Conservation (phyloP, 2,888 invertebrate genomes). For the Sminthurinus aureus region DNA sequence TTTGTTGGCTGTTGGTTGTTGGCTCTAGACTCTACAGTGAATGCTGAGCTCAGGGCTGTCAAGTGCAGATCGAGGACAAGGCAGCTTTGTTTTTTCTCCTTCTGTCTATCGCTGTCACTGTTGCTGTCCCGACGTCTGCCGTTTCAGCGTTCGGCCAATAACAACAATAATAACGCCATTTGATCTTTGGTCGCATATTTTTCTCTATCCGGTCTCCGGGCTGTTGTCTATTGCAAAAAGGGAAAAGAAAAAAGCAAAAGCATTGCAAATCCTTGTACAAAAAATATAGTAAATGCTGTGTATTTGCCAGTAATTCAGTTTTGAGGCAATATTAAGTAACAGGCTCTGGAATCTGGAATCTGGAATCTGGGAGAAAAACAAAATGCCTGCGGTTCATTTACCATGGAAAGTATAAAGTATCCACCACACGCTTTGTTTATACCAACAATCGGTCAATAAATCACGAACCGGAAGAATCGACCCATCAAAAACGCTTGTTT, state of each 20-base stretch:
- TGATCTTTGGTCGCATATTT: too few species aligned
- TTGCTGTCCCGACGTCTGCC: neutral
- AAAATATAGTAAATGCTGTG: conserved; percentile 12
- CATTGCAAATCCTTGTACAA: neutral
- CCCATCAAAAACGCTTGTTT: conserved; percentile 56
- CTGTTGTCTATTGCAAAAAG: neutral
- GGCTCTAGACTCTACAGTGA: neutral
- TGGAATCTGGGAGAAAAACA: too few species aligned
- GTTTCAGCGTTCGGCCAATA: too few species aligned
- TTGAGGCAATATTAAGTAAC: conserved; percentile 45
- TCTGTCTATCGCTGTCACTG: neutral
- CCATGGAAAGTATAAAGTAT: neutral
- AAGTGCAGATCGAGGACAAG: neutral
- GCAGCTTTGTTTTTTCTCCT: neutral
- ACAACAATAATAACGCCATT: neutral
- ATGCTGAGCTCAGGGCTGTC: neutral
- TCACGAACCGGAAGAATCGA: conserved; percentile 57
- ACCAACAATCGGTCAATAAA: conserved; percentile 58
- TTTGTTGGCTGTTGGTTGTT: too few species aligned
- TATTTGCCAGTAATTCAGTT: conserved; percentile 39
- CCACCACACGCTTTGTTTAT: conserved; percentile 50
- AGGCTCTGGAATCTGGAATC: conserved; percentile 24
- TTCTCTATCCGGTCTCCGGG: neutral
- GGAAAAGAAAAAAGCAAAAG: neutral
- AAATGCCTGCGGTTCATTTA: too few species aligned